phyloP scores from a whole-genome alignment of 2,113 vertebrate species.

The Gymnarchus niloticus region DNA sequence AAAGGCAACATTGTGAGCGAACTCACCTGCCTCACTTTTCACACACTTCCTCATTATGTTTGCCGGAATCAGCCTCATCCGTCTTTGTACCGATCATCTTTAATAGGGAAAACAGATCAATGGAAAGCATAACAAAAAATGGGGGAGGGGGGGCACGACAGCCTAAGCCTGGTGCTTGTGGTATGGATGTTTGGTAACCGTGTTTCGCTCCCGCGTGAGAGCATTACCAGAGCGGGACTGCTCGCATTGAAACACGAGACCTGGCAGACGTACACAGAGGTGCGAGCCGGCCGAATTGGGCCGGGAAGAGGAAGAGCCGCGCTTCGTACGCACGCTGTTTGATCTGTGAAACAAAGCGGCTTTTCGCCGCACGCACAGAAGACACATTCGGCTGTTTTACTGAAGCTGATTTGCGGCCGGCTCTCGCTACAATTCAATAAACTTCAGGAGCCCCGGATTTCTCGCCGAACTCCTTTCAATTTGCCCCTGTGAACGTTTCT shows the following conservation, averaged over 20 bases:
- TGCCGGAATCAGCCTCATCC: neutral
- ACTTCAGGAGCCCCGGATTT: neutral
- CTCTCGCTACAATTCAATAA: neutral
- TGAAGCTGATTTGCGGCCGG: neutral
- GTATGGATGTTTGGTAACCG: neutral
- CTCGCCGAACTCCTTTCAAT: neutral
- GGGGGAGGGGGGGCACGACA: neutral
- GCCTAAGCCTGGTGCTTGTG: neutral
- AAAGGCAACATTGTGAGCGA: neutral
- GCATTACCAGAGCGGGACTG: too few relatives aligned
- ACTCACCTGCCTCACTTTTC: too few relatives aligned
- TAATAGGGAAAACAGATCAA: neutral
- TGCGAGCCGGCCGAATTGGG: neutral
- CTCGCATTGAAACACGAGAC: neutral
- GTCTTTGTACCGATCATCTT: neutral
- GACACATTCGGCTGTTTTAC: neutral
- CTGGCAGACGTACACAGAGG: neutral
- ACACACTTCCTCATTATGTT: neutral
- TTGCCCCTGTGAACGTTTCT: neutral
- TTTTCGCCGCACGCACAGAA: neutral
- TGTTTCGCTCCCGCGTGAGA: neutral
- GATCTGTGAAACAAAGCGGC: slow-evolving; percentile 1
- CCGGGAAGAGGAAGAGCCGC: neutral
- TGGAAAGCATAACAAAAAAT: neutral
- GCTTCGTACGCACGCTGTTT: neutral